Base-by-base conservation (phyloP, 1,140 invertebrate genomes). In the Diachasma alloeum region DNA sequence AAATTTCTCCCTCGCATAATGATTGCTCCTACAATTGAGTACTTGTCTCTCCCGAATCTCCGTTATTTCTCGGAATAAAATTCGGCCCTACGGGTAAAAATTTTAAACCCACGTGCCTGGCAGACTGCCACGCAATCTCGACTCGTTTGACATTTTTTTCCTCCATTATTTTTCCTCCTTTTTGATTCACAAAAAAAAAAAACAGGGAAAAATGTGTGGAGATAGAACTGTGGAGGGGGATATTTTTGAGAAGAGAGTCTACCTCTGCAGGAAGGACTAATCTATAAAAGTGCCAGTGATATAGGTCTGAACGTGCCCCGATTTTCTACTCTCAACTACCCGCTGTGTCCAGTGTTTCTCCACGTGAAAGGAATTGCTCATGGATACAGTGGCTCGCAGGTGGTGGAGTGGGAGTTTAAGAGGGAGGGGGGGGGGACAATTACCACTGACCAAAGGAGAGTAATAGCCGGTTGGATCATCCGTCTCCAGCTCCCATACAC, bases 241-340 rank as follows among this genome's bases (percentile, higher is more conserved):
- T 67, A 37, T 76, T 72, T 76, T 72, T 53, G 44, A 59, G 66
- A 22, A 48, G 31, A 70, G 39, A 73, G 48, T 31, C 31, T 37
- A 71, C 68, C 63, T 53, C 53, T 72, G 68, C 66, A 26, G 72
- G 46, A 72, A 42, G 72, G 63, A 75, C 75, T 79, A 79, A 79
- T 79, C 78, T 77, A 77, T 77, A 79, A 77, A 67, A 79, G 78
- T 79, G 72, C 73, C 63, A 24, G 71, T 77, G 72, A 79, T 77
- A 75, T 79, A 79, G 75, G 19, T 76, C 67, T 42, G 78, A 66
- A 79, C 78, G 78, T 79, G 78, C 73, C 59, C 36, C 36, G 74
- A 44, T 74, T 74, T 75, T 53, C 42, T 73, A 53, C 46, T 46
- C 44, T 37, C 44, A n/a, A 37, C 66, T 68, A 39, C 26, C 26